Base-by-base conservation (phyloP, 2,113 vertebrate species). In the Lamprotornis superbus region DNA sequence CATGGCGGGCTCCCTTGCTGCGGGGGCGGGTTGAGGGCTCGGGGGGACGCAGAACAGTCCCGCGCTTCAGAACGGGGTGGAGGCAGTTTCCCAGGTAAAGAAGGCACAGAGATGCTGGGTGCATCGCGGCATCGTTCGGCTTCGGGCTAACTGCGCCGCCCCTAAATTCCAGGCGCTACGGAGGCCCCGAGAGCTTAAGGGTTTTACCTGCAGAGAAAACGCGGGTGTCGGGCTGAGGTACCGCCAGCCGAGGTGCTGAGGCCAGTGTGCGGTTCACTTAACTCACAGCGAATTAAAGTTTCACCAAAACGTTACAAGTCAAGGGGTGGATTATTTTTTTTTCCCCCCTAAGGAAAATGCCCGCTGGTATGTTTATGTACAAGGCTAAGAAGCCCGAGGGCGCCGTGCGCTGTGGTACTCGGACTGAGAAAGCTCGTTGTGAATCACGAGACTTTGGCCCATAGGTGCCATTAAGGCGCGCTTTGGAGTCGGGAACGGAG, bases 301-400 rank as follows among this genome's bases (percentile, higher is more conserved):
- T 5, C 37, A 22, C 55, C 5, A 28, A 19, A 59, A 49, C 2
- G 25, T 11, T 14, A 19, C 17, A 21, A 20, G 4, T 14, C 24
- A 20, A 28, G 37, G 7, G 5, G 19, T 12, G 24, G 11, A 1
- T 4, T 33, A 11, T 30, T n/a, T n/a, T 15, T n/a, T 15, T 23
- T 5, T 12, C 39, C 13, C 0, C 6, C 20, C 23, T 46, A 9
- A 52, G n/a, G 13, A 30, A 44, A 59, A 60, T 10, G 23, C 33
- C 37, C 28, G 9, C 53, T 21, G 28, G 19, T 15, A 7, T 5
- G 2, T 10, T 44, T 18, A 5, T 5, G 3, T 17, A 6, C 9
- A 25, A 63, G 24, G 7, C 16, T 24, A 2, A 7, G 5, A 5
- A 39, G 16, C 1, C 42, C 0, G 4, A 20, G 46, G 1, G 52